phyloP scores from a whole-genome alignment of 1,140 invertebrate genomes.

The Aethina tumida region DNA sequence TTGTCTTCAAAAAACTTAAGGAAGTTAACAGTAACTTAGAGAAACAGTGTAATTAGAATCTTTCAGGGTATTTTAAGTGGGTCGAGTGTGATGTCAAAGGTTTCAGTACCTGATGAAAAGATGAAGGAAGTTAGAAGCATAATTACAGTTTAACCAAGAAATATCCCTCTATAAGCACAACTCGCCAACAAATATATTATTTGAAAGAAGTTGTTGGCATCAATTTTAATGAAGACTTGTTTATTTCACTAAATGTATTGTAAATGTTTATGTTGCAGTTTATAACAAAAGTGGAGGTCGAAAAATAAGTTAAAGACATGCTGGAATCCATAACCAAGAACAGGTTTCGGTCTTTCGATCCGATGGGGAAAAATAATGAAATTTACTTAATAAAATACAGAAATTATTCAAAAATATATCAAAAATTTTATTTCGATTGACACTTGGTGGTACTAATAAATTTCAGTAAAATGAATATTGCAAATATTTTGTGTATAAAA shows the following conservation, averaged over 20 bases:
- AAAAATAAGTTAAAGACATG: slow-evolving; percentile 26
- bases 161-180: slow-evolving; percentile 41
- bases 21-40: slow-evolving; percentile 58
- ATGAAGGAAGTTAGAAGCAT: slow-evolving; percentile 50
- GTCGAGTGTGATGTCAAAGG: slow-evolving; percentile 30
- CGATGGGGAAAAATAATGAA: slow-evolving; percentile 27
- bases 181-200: slow-evolving; percentile 58
- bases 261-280: no score
- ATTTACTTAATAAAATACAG: slow-evolving; percentile 32
- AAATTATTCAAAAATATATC: no score
- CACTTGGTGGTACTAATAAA: no score
- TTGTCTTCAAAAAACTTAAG: slow-evolving; percentile 78
- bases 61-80: slow-evolving; percentile 26
- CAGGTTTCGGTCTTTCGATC: no score
- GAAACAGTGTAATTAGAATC: slow-evolving; percentile 37
- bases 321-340: no score
- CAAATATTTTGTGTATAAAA: no score
- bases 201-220: slow-evolving; percentile 45
- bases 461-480: no score
- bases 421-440: no score
- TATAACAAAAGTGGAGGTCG: slow-evolving; percentile 22
- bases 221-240: slow-evolving; percentile 19
- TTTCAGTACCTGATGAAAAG: slow-evolving; percentile 24
- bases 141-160: slow-evolving; percentile 59
- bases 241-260: slow-evolving; percentile 5